Evolutionary conservation across 2,797 vertebrate genomes (phyloP).

Genomic region (Gymnothorax reevesii): DNA sequence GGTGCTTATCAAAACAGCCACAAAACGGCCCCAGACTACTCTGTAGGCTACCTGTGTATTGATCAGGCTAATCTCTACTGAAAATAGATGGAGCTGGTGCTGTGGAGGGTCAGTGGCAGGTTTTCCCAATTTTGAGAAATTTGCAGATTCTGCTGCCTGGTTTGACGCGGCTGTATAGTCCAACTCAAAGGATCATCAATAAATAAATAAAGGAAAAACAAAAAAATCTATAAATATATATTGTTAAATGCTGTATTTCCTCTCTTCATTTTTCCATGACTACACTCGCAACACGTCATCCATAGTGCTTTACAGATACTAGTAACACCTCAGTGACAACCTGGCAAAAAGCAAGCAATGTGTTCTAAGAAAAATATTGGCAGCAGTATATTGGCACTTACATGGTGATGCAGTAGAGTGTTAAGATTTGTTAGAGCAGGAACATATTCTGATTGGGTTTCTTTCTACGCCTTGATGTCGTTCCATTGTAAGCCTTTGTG

Average conservation of each 20-base stretch:
- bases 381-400: neutral
- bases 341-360: neutral
- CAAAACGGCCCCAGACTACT: no score
- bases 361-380: neutral
- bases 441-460: neutral
- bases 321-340: neutral
- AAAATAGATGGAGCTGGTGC: no score
- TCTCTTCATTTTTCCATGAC: neutral
- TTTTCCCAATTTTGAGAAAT: no score
- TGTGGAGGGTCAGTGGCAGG: no score
- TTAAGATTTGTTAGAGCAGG: neutral
- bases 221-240: neutral
- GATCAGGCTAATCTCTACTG: no score
- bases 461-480: neutral
- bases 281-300: neutral
- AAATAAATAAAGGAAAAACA: neutral
- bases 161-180: no score
- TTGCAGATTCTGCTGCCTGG: no score
- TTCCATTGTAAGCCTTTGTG: neutral
- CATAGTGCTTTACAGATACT: neutral
- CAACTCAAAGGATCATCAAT: neutral
- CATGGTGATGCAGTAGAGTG: neutral
- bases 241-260: neutral
- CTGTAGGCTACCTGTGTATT: no score
- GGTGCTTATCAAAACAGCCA: no score